Base-by-base conservation (phyloP, 1,140 invertebrate genomes). In the Mycetomoellerius zeteki region DNA sequence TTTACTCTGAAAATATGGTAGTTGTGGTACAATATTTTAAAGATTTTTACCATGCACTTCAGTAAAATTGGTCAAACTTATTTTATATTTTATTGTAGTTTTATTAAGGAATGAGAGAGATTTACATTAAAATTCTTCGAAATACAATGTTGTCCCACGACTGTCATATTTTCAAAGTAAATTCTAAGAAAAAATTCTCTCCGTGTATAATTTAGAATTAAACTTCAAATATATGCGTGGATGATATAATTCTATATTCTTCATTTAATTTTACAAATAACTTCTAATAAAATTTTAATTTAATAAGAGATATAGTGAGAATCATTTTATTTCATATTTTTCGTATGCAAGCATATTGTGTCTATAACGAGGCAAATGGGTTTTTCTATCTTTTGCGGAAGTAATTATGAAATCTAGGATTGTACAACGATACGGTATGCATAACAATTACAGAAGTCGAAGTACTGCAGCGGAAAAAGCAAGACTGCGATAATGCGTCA, bases 401-500 rank as follows among this genome's bases (percentile, higher is more conserved):
- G 78, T 76, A 82, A 81, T 90, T 90, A 90, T 80, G 67, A 90
- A 90, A 90, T 85, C 89, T 75, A 43, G 43, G 14, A 19, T 50
- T 87, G 89, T 85, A 67, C 50, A 75, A 16, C 60, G 69, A 50
- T 64, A 69, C 60, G 88, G 89, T 58, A 90, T 89, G 89, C 88
- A 90, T 90, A 89, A 69, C 52, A 85, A 90, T 73, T 47, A 82
- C 81, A 75, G 47, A 54, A 80, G 77, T 90, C 78, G 65, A 58
- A 75, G 78, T 89, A 84, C 76, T 65, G 85, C 84, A 76, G 71
- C 77, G 75, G 60, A 80, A 87, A 90, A 89, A 69, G 37, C 65
- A 60, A 47, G 16, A 50, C 14, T 52, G 43, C 33, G 76, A 78
- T 64, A 78, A 85, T n/a, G 75, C 47, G 58, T 50, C 58, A 50